Evolutionary conservation across 2,888 invertebrate genomes (phyloP).

Genomic region (Leucoma salicis): DNA sequence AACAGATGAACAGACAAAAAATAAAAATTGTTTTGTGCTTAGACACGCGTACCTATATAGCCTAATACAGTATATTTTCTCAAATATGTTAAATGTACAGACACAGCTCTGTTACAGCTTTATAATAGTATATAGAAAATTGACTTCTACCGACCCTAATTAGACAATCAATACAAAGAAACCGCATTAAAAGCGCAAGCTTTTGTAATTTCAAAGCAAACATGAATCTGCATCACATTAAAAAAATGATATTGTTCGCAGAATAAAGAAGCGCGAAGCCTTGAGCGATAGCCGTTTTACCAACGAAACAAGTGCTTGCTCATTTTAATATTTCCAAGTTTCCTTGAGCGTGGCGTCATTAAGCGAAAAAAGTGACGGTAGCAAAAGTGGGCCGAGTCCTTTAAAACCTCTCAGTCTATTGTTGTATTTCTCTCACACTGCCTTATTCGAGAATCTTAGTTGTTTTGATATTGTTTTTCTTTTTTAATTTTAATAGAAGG

Average conservation of each 20-base stretch:
- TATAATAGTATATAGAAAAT: neutral
- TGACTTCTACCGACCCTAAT: neutral
- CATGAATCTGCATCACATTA: conserved; percentile 25
- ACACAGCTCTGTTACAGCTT: too few relatives aligned
- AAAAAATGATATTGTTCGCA: conserved; percentile 34
- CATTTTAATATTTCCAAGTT: conserved; percentile 80
- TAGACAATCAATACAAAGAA: conserved; percentile 20
- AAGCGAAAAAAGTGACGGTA: conserved; percentile 66
- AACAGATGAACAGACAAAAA: too few relatives aligned
- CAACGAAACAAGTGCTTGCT: conserved; percentile 75
- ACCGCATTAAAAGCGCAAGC: conserved; percentile 24
- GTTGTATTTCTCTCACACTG: conserved; percentile 55
- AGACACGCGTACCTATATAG: too few relatives aligned
- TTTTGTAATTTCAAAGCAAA: conserved; percentile 37
- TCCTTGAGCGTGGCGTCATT: conserved; percentile 66
- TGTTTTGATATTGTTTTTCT: conserved; percentile 27
- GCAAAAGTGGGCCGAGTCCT: conserved; percentile 68
- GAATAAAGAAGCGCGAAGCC: conserved; percentile 59
- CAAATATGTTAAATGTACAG: too few relatives aligned
- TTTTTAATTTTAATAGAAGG: conserved; percentile 16
- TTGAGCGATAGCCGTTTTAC: conserved; percentile 69
- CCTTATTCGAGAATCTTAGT: conserved; percentile 32
- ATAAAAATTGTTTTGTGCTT: too few relatives aligned
- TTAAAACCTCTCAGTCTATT: conserved; percentile 66
- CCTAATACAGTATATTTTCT: too few relatives aligned